Evolutionary conservation across 2,797 vertebrate genomes (phyloP).

Genomic region (Neostethus bicornis): DNA sequence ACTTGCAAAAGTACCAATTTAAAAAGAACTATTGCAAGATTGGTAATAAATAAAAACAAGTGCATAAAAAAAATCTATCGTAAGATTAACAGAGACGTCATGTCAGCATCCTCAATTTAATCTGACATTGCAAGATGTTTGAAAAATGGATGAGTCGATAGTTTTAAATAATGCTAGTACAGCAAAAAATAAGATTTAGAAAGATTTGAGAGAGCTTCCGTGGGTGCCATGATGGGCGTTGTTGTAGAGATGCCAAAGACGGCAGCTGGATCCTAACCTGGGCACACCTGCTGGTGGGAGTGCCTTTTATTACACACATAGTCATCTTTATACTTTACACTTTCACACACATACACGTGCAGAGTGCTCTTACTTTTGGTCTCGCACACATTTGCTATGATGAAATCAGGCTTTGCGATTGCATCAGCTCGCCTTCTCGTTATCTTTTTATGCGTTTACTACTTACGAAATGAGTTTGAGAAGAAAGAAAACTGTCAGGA

Average conservation of each 20-base stretch:
- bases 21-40: too few relatives aligned
- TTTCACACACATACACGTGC: constrained; percentile 8
- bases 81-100: too few relatives aligned
- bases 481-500: neutral
- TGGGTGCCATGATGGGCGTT: constrained; percentile 36
- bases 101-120: neutral
- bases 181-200: neutral
- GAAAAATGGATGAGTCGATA: neutral
- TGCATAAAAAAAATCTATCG: too few relatives aligned
- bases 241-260: constrained; percentile 53
- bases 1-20: too few relatives aligned
- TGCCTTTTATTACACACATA: constrained; percentile 26
- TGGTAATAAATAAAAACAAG: too few relatives aligned
- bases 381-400: constrained; percentile 6
- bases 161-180: neutral
- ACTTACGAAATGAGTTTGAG: constrained; percentile 4
- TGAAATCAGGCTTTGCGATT: constrained; percentile 67
- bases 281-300: constrained; percentile 73
- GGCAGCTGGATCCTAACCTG: constrained; percentile 62
- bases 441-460: constrained; percentile 20
- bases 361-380: neutral
- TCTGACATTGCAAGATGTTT: neutral
- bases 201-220: constrained; percentile 9
- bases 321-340: neutral
- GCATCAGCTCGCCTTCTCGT: constrained; percentile 64